A percentile compares a stretch with the other conserved stretches of the same genome.
Evolutionary conservation across 2,797 vertebrate species (phyloP).

Genomic region (Intellagama lesueurii): DNA sequence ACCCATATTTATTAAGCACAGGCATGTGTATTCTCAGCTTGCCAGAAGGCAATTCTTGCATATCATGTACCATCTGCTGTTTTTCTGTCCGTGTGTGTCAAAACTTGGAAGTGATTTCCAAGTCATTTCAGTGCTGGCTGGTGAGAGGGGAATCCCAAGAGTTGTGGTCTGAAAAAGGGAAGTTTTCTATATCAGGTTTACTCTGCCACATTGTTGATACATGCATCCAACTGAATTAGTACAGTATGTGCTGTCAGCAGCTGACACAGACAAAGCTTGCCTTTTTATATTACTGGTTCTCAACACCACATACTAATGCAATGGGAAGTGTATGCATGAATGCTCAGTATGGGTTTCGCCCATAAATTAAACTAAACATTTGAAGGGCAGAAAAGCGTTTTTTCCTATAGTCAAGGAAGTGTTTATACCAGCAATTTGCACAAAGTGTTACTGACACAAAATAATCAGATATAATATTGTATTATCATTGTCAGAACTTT

Average conservation of each 20-base stretch:
- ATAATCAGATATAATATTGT: constrained; percentile 23
- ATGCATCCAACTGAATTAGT: not conserved
- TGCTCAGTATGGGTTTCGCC: not conserved
- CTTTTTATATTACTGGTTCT: not conserved
- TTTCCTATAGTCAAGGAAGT: constrained; percentile 20
- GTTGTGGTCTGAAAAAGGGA: no score
- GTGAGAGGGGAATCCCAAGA: no score
- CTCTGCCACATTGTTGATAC: no score
- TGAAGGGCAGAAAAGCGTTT: constrained; percentile 18
- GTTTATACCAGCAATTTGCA: constrained; percentile 17
- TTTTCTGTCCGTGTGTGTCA: constrained; percentile 41
- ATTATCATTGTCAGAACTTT: not conserved
- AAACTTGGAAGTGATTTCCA: no score
- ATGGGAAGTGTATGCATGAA: not conserved
- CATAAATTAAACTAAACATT: constrained; percentile 20
- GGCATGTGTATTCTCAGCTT: constrained; percentile 31
- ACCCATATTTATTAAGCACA: not conserved
- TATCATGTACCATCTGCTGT: not conserved
- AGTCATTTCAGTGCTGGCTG: no score
- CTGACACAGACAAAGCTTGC: not conserved
- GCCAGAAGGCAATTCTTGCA: not conserved
- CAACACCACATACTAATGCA: not conserved
- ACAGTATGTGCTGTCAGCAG: not conserved
- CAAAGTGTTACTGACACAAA: constrained; percentile 26
- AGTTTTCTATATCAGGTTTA: no score